Conservation (phyloP, 2,797 vertebrate genomes). For the Gorsachius magnificus region DNA sequence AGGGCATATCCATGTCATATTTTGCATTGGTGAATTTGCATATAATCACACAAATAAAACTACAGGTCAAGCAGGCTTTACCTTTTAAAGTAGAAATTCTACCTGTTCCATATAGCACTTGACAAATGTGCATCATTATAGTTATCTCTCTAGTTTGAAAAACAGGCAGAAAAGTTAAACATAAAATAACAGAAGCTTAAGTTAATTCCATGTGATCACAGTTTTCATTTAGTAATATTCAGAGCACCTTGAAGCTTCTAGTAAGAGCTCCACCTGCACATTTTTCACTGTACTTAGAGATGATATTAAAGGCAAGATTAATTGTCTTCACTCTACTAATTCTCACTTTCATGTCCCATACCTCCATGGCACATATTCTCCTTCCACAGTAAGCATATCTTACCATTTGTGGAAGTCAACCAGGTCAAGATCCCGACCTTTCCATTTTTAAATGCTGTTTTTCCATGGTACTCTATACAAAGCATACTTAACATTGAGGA, state of each 20-base stretch:
- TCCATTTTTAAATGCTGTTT: conserved; percentile 54
- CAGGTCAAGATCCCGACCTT: conserved; percentile 25
- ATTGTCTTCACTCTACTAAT: background rate
- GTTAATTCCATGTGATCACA: background rate
- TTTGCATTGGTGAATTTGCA: background rate
- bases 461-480: conserved; percentile 44
- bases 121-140: background rate
- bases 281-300: background rate
- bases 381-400: conserved; percentile 42
- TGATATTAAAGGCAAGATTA: background rate
- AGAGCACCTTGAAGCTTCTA: background rate
- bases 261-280: background rate
- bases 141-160: background rate
- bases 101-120: background rate
- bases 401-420: conserved; percentile 57
- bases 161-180: background rate
- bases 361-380: background rate
- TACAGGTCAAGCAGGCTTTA: background rate
- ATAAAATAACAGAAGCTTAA: background rate
- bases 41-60: background rate
- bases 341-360: background rate
- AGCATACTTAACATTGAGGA: conserved; percentile 54
- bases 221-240: background rate
- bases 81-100: background rate
- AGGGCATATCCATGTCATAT: background rate